Conservation (phyloP, 1,140 invertebrate genomes). For the Ips typographus region DNA sequence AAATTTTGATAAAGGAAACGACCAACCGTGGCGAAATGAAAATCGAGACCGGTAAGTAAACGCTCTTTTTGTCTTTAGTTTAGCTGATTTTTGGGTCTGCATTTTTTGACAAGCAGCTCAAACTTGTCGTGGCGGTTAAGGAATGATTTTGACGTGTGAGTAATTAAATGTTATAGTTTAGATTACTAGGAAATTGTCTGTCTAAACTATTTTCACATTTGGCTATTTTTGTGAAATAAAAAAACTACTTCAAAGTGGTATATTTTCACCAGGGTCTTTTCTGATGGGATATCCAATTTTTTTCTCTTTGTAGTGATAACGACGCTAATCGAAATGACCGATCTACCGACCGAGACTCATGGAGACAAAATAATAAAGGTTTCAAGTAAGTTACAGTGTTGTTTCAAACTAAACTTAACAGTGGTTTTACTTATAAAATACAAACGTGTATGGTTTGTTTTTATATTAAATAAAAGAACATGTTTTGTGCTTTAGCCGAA, state of each 20-base stretch:
- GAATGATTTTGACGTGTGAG: conserved; percentile 1
- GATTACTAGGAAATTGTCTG: background rate
- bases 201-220: background rate
- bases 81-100: too few species aligned
- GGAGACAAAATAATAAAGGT: conserved; percentile 43
- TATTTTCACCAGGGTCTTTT: background rate
- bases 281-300: background rate
- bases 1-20: conserved; percentile 20
- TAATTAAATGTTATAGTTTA: conserved; percentile 4
- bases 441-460: too few species aligned
- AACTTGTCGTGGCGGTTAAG: conserved; percentile 16
- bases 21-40: conserved; percentile 32
- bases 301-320: conserved; percentile 33
- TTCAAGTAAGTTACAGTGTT: conserved; percentile 37
- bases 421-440: too few species aligned
- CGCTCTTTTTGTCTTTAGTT: too few species aligned
- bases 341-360: conserved; percentile 32
- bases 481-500: background rate
- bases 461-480: too few species aligned
- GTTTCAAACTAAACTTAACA: background rate
- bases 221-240: too few species aligned
- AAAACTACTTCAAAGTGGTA: too few species aligned
- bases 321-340: conserved; percentile 37
- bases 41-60: conserved; percentile 30
- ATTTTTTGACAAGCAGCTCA: conserved; percentile 9